Evolutionary conservation across 2,797 vertebrate genomes (phyloP).

Genomic region (Sandelia bainsii): DNA sequence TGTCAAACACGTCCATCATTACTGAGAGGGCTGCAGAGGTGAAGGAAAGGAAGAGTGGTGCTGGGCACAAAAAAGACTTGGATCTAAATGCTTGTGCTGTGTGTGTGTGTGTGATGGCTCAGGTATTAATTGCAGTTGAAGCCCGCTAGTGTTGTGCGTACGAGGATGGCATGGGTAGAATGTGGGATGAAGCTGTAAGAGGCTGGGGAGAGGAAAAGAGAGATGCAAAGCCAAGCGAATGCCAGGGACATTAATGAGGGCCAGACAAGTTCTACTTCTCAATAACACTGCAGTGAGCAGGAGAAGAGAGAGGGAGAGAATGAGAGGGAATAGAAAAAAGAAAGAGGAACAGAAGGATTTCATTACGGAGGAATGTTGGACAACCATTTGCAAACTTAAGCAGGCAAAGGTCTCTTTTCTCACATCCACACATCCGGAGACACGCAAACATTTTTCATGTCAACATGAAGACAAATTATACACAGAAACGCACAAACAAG

Average conservation of each 20-base stretch:
- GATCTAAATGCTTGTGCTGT: conserved; percentile 26
- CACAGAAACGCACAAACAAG: conserved; percentile 2
- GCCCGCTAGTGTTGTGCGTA: conserved; percentile 53
- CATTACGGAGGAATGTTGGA: conserved; percentile 51
- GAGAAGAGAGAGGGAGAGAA: conserved; percentile 37
- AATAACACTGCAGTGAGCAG: conserved; percentile 56
- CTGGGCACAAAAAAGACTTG: conserved; percentile 30
- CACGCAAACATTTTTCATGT: neutral
- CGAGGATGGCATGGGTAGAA: conserved; percentile 58
- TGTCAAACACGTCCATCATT: conserved; percentile 67
- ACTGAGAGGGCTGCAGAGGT: conserved; percentile 48
- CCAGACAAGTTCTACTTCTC: conserved; percentile 65
- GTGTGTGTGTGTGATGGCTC: conserved; percentile 48
- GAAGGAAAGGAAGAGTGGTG: conserved; percentile 44
- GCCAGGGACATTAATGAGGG: conserved; percentile 75
- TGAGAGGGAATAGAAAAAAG: conserved; percentile 39
- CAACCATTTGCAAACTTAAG: conserved; percentile 44
- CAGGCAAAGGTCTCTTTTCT: neutral
- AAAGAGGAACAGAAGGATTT: conserved; percentile 43
- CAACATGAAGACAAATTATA: conserved; percentile 24
- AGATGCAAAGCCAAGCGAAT: conserved; percentile 63
- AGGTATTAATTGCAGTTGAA: conserved; percentile 72
- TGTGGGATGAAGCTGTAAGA: conserved; percentile 68
- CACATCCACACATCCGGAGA: conserved; percentile 4
- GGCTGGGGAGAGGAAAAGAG: conserved; percentile 54